Conservation (phyloP, 2,797 vertebrate genomes). For the Cynopterus sphinx region DNA sequence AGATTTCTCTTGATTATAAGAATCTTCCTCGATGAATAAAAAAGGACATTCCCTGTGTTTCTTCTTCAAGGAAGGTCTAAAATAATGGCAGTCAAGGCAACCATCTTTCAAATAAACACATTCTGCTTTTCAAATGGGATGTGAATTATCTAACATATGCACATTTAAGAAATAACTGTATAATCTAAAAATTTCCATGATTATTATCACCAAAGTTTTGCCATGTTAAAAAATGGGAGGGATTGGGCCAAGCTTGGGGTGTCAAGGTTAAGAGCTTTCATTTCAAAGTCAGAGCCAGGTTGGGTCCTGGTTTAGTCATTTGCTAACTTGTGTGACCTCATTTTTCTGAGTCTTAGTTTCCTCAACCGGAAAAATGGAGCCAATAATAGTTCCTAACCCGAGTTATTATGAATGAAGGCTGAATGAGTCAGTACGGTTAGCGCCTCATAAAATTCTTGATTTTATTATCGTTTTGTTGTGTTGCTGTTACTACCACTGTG, state of each 20-base stretch:
- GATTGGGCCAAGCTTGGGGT: neutral
- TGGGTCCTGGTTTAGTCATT: constrained; percentile 5
- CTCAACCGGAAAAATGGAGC: neutral
- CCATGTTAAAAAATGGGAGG: neutral
- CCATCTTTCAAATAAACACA: neutral
- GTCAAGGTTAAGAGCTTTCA: neutral
- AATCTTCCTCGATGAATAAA: neutral
- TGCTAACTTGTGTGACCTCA: neutral
- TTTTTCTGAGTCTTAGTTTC: constrained; percentile 5
- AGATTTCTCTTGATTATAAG: constrained; percentile 18
- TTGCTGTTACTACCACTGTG: neutral
- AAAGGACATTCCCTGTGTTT: constrained; percentile 2
- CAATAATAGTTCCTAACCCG: neutral
- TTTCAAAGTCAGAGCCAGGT: neutral
- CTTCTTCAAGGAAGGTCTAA: neutral
- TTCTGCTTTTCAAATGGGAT: neutral
- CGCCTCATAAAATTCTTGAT: neutral
- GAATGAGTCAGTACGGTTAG: neutral
- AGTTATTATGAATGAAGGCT: neutral
- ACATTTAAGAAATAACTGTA: constrained; percentile 15
- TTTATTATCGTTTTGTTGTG: neutral
- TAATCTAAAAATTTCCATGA: neutral
- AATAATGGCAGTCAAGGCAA: neutral
- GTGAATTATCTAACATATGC: neutral
- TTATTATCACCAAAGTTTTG: neutral